Conservation (phyloP, 2,888 invertebrate genomes). For the Scelioninae gen. 1 region DNA sequence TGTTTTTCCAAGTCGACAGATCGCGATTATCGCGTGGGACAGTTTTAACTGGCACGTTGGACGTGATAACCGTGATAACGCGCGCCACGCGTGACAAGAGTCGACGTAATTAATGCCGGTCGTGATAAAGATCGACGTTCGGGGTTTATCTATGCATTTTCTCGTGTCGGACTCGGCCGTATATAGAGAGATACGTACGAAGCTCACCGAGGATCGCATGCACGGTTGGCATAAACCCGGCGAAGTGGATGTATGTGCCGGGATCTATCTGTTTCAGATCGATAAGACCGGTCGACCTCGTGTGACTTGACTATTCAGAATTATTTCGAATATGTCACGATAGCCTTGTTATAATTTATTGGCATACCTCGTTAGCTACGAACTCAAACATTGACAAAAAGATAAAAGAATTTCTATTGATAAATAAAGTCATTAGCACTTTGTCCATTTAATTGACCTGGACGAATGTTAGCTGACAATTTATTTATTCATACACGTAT, state of each 20-base stretch:
- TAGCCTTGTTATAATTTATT: constrained; percentile 60
- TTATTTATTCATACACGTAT: not conserved
- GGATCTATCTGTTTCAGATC: constrained; percentile 68
- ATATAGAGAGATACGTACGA: constrained; percentile 69
- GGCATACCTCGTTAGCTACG: constrained; percentile 31
- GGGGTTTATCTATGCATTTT: constrained; percentile 72
- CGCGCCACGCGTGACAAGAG: constrained; percentile 70
- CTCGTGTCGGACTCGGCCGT: constrained; percentile 60
- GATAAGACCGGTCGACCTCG: constrained; percentile 56
- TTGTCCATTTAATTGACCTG: constrained; percentile 36
- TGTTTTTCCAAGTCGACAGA: constrained; percentile 43
- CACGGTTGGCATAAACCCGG: constrained; percentile 69
- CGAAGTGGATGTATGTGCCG: constrained; percentile 68
- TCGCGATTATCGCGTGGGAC: constrained; percentile 68
- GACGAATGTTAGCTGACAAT: not conserved
- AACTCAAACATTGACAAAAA: constrained; percentile 24
- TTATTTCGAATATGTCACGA: constrained; percentile 64
- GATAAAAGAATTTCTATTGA: constrained; percentile 10
- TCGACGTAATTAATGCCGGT: constrained; percentile 71
- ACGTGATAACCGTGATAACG: constrained; percentile 66
- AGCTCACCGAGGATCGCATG: constrained; percentile 70
- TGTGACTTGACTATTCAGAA: constrained; percentile 58
- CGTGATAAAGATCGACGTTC: constrained; percentile 70
- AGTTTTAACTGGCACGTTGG: constrained; percentile 67
- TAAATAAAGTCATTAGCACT: constrained; percentile 45